Conservation (phyloP, 1,140 invertebrate species). For the Aphelinus atriplicis region DNA sequence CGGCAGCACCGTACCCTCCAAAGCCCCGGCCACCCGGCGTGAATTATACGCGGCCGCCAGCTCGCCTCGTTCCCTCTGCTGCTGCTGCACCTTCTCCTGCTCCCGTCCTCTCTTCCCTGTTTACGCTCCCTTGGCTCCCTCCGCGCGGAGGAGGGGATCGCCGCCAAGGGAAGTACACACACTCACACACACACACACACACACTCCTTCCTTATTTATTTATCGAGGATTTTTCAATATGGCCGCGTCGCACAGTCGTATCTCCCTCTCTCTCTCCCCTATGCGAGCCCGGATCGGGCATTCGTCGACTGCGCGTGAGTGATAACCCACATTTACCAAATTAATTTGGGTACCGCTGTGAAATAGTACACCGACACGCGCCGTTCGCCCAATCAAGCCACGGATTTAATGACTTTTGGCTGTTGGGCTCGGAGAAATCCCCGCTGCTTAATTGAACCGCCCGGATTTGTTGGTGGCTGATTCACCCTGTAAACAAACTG, state of each 20-base stretch:
- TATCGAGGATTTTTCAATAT: slow-evolving; percentile 23
- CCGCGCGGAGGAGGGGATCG: not conserved
- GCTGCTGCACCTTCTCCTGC: slow-evolving; percentile 17
- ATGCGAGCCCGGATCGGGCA: no score
- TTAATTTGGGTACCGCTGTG: slow-evolving; percentile 6
- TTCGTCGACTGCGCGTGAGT: not conserved
- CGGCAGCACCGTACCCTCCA: no score
- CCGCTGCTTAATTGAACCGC: not conserved
- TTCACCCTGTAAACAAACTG: no score
- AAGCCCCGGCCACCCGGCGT: no score
- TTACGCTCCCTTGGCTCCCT: not conserved
- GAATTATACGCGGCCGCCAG: not conserved
- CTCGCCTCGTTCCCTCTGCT: not conserved
- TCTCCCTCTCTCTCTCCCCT: not conserved
- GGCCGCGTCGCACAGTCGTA: not conserved
- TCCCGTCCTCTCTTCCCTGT: not conserved
- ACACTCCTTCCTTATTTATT: slow-evolving; percentile 1
- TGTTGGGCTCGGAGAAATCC: not conserved
- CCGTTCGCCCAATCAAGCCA: not conserved
- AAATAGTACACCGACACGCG: slow-evolving; percentile 4
- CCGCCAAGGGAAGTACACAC: no score
- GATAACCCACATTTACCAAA: slow-evolving; percentile 7
- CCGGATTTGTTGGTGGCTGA: no score
- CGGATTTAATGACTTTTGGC: slow-evolving; percentile 9
- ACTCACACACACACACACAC: no score